These are phyloP conservation scores for Lasiurus cinereus DNA, from an alignment of 2,113 vertebrate genomes.

Conservation along the genomic window DNA sequence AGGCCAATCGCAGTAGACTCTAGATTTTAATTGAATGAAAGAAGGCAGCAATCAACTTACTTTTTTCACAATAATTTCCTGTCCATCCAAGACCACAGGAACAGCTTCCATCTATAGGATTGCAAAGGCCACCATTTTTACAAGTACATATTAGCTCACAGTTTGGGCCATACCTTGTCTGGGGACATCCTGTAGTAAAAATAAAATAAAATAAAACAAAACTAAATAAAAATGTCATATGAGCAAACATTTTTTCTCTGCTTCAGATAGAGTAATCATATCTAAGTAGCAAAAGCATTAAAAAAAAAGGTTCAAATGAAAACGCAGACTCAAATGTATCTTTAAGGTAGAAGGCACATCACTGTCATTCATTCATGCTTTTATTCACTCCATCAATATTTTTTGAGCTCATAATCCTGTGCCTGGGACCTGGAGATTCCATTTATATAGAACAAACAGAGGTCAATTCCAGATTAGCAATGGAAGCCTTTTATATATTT, in stretches of 20 bases:
- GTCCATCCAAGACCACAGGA: conserved; percentile 91
- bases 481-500: neutral
- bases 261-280: neutral
- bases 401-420: neutral
- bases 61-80: conserved; percentile 89
- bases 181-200: conserved; percentile 89
- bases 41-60: conserved; percentile 78
- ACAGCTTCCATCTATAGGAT: conserved; percentile 88
- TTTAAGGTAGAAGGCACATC: neutral
- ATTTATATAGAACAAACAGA: neutral
- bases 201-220: conserved; percentile 36
- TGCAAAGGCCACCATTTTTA: conserved; percentile 88
- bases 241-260: conserved; percentile 35
- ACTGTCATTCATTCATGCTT: neutral
- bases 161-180: conserved; percentile 88
- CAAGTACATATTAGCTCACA: conserved; percentile 89
- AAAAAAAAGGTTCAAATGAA: conserved; percentile 19
- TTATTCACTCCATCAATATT: neutral
- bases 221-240: conserved; percentile 16
- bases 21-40: neutral
- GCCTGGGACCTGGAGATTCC: neutral
- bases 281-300: neutral
- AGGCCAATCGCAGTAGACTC: neutral
- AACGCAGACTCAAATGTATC: neutral
- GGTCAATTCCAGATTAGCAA: neutral